Evolutionary conservation across 2,888 invertebrate species (phyloP).

Genomic region (Ischnus inquisitorius): DNA sequence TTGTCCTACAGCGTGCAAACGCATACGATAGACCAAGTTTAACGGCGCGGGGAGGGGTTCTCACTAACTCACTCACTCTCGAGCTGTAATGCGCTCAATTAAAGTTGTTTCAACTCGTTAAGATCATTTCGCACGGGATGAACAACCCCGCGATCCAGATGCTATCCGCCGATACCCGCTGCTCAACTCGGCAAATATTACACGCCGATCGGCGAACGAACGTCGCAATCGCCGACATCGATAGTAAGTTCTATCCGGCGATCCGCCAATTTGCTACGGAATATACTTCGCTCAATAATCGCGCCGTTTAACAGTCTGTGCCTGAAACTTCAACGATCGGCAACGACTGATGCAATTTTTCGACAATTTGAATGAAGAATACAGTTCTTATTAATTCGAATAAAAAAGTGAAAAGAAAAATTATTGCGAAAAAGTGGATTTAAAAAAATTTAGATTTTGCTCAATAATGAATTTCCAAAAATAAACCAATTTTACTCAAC

Average conservation of each 20-base stretch:
- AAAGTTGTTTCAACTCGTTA: slow-evolving; percentile 85
- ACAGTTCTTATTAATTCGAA: no score
- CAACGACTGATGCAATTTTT: no score
- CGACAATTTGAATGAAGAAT: no score
- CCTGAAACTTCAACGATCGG: no score
- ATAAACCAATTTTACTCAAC: no score
- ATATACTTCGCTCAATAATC: not conserved
- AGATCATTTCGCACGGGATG: slow-evolving; percentile 83
- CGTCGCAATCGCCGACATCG: not conserved
- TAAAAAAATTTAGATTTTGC: no score
- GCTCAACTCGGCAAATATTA: not conserved
- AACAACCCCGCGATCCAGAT: slow-evolving; percentile 76
- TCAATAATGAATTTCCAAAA: no score
- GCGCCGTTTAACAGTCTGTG: not conserved
- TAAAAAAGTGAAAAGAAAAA: no score
- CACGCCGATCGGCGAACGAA: slow-evolving; percentile 7
- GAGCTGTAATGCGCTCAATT: slow-evolving; percentile 83
- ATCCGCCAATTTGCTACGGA: not conserved
- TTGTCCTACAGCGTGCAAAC: slow-evolving; percentile 29
- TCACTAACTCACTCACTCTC: slow-evolving; percentile 55
- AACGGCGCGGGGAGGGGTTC: slow-evolving; percentile 69
- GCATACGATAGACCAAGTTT: slow-evolving; percentile 75
- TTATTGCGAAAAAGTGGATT: no score
- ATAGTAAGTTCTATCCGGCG: not conserved
- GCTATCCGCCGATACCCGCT: slow-evolving; percentile 32